Evolutionary conservation across 2,888 invertebrate genomes (phyloP).

Genomic region (Megalurothrips usitatus): DNA sequence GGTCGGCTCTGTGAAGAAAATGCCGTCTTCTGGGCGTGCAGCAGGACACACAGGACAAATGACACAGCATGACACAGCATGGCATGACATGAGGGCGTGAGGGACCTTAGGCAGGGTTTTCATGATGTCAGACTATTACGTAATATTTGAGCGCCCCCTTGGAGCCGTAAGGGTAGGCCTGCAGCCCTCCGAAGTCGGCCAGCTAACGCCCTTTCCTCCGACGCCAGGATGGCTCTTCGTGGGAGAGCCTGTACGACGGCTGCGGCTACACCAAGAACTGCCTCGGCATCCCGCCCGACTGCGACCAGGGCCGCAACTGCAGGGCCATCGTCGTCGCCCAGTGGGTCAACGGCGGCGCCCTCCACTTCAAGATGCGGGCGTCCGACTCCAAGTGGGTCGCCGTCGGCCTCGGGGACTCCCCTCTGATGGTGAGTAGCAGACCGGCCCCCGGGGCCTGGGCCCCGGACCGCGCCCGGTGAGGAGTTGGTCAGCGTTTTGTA

Average conservation of each 20-base stretch:
- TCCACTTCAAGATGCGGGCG: constrained; percentile 2
- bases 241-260: not conserved
- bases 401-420: not conserved
- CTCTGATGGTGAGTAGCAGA: not conserved
- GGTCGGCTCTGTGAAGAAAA: no score
- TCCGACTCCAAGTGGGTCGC: constrained; percentile 5
- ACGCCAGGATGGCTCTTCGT: not conserved
- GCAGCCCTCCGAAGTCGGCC: not conserved
- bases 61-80: no score
- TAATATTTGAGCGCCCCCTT: no score
- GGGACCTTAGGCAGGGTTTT: no score
- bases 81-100: no score
- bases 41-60: no score
- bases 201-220: not conserved
- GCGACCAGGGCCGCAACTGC: not conserved
- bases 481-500: no score
- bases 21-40: no score
- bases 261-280: constrained; percentile 11
- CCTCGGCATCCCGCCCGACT: not conserved
- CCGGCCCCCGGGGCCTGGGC: no score
- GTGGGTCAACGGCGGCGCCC: not conserved
- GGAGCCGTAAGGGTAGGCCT: no score
- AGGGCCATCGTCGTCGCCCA: not conserved
- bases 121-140: no score
- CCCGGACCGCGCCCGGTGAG: no score